Evolutionary conservation across 2,113 vertebrate species (phyloP).

Genomic region (Colius striatus): DNA sequence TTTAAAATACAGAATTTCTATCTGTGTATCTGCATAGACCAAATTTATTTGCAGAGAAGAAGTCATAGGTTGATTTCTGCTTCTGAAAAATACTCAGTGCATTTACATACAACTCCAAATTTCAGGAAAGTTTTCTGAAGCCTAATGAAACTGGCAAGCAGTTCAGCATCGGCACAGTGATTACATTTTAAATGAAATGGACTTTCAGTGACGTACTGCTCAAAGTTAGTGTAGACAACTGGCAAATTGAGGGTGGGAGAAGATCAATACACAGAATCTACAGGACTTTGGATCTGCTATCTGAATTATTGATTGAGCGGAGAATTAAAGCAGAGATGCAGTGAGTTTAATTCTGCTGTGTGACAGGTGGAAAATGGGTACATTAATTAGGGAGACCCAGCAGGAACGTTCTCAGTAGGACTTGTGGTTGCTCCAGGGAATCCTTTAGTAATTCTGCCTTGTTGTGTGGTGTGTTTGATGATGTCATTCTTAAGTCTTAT

Average conservation of each 20-base stretch:
- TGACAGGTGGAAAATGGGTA: conserved; percentile 69
- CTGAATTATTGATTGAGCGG: conserved; percentile 62
- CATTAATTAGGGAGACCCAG: conserved; percentile 67
- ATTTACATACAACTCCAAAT: background rate
- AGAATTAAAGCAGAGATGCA: conserved; percentile 66
- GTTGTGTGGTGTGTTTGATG: conserved; percentile 40
- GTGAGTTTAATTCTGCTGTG: conserved; percentile 68
- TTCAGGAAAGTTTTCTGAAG: conserved; percentile 47
- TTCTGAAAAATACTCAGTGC: background rate
- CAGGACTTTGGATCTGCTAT: conserved; percentile 62
- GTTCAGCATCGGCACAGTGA: background rate
- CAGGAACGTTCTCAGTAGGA: conserved; percentile 30
- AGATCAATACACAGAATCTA: conserved; percentile 66
- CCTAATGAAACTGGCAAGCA: conserved; percentile 43
- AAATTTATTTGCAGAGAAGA: background rate
- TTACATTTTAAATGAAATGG: conserved; percentile 65
- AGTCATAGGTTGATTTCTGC: background rate
- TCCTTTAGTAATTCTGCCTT: conserved; percentile 53
- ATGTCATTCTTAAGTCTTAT: conserved; percentile 39
- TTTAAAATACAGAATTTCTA: background rate
- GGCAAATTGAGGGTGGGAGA: conserved; percentile 62
- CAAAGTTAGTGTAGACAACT: conserved; percentile 59
- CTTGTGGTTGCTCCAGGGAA: conserved; percentile 60
- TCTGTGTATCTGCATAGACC: background rate
- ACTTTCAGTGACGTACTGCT: conserved; percentile 46